Evolutionary conservation across 2,113 vertebrate genomes (phyloP), one percentile per base, ranked within the genome.

Genomic region (Scophthalmus maximus): DNA sequence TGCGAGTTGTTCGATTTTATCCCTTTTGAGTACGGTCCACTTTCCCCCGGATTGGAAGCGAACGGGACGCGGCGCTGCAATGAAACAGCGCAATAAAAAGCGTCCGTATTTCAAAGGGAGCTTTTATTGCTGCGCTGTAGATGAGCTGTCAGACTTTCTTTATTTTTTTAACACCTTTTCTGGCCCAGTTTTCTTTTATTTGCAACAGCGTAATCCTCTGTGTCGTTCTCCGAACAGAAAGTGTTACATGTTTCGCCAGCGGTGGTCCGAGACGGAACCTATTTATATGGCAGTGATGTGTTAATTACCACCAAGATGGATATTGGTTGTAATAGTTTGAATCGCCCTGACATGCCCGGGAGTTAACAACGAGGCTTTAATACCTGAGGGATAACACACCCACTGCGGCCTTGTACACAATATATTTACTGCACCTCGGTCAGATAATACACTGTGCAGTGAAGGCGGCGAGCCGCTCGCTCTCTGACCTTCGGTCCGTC

Each of bases 151-250:
- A 66, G 23, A 11, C 58, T 64, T 66, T 46, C 20, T 42, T 29
- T 51, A n/a, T n/a, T n/a, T 46, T 46, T 46, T 46, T 46, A 40
- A 25, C 8, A 53, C 11, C 15, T 82, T 63, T 58, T 63, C 40
- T 71, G 38, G 47, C 68, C 53, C 53, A 36, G 20, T 47, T 79
- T 83, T 23, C 34, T 78, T 82, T 27, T 51, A 57, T 59, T 57
- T 67, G 20, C 10, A n/a, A n/a, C n/a, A 8, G 27, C 32, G 23
- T 61, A 20, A 47, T 72, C 50, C 36, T 61, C 25, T 52, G 42
- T 76, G 30, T 5, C 9, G 20, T 34, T 23, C n/a, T 51, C 46
- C 46, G n/a, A 83, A 51, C 66, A 44, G 40, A 51, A 60, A 57
- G 58, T 17, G 23, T 12, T 32, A 17, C 30, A 52, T 18, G 27